Evolutionary conservation across 2,113 vertebrate species (phyloP), one percentile per base, ranked within the genome.

Genomic region (Bujurquina vittata): DNA sequence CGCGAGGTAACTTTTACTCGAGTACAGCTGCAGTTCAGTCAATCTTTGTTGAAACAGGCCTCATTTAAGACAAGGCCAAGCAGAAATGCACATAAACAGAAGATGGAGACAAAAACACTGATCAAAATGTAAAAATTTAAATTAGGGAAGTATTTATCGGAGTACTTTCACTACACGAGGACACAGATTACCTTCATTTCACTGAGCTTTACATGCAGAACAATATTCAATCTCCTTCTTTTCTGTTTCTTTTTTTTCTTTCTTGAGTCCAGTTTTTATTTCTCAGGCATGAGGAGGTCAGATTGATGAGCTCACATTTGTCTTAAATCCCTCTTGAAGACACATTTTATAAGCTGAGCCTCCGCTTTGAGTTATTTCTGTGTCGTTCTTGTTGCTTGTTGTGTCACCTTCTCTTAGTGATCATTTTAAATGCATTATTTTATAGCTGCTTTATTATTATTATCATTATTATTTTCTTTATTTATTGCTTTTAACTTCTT

Each of bases 1-100:
- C 18, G 29, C 17, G 40, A 52, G 10, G 83, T 84, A 89, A 67
- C 37, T 69, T 83, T n/a, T 86, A 83, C 82, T 79, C 2, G 1
- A 87, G 84, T 84, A 78, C 9, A 33, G 7, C 6, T 10, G 4
- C 73, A 26, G 2, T 58, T 74, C n/a, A 69, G 23, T 49, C 10
- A 7, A 69, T 9, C 23, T 46, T 46, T 9, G 31, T 15, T 29
- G 29, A 49, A 49, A 67, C 1, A 49, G 65, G 43, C 43, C 10
- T 52, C 43, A 31, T 67, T 67, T 29, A 67, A 67, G 15, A 49
- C 22, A 18, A 22, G 26, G 15, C 3, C 63, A 67, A 67, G 10
- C 4, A 1, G 9, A 29, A 8, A 49, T 49, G 40, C 43, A 46
- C 14, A 46, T 46, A 52, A 52, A 18, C 17, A 52, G 49, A 17